Conservation (phyloP, 2,888 invertebrate species). For the Cartodere bifasciata region DNA sequence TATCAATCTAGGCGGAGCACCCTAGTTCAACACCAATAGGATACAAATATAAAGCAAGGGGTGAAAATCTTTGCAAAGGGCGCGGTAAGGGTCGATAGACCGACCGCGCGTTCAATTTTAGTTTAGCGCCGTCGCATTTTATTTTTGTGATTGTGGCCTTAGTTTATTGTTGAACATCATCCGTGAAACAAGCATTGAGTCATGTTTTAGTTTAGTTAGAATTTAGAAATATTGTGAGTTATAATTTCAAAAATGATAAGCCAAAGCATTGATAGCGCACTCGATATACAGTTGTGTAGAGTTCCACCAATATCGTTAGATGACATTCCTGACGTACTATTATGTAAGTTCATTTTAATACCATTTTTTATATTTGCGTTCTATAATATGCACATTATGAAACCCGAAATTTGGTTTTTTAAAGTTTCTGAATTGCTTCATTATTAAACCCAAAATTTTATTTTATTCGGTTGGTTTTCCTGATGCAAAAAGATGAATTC, state of each 20-base stretch:
- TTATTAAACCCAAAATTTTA: too few species aligned
- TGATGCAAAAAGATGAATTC: too few species aligned
- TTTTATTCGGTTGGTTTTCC: too few species aligned
- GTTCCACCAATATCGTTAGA: constrained; percentile 63
- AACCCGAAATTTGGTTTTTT: too few species aligned
- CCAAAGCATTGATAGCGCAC: constrained; percentile 26
- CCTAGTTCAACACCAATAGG: constrained; percentile 27
- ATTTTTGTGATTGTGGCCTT: too few species aligned
- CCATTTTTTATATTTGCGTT: constrained; percentile 6
- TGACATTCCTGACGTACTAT: constrained; percentile 58
- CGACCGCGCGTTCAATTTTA: too few species aligned
- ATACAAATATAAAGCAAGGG: constrained; percentile 41
- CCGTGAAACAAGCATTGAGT: too few species aligned
- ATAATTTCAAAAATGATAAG: constrained; percentile 35
- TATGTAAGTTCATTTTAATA: constrained; percentile 61
- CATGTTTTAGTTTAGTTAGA: too few species aligned
- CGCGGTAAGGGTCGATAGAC: constrained; percentile 26
- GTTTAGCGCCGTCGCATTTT: constrained; percentile 24
- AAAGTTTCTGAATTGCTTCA: too few species aligned
- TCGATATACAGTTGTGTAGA: constrained; percentile 43
- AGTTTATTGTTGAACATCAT: too few species aligned
- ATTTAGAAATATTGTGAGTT: too few species aligned
- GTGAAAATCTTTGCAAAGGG: constrained; percentile 39
- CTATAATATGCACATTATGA: too few species aligned
- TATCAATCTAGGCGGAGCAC: constrained; percentile 10